Evolutionary conservation across 2,888 invertebrate genomes (phyloP).

Genomic region (Phymatocera aterrima): DNA sequence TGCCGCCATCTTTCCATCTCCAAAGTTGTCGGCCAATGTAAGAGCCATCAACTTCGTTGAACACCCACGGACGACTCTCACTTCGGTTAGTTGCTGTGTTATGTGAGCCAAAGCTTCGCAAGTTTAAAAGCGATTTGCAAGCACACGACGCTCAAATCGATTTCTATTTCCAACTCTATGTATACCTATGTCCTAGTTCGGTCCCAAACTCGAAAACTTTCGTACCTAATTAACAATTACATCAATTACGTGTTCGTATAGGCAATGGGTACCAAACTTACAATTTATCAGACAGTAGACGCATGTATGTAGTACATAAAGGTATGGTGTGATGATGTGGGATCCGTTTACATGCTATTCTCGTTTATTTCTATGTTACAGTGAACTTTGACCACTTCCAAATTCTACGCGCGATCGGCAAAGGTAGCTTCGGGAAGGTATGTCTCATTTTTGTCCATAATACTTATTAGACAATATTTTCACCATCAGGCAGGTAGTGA

Average conservation of each 20-base stretch:
- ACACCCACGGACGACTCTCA: not conserved
- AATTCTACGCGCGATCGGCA: constrained; percentile 89
- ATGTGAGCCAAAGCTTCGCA: not conserved
- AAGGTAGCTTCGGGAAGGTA: constrained; percentile 93
- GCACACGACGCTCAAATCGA: not conserved
- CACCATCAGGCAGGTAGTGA: no score
- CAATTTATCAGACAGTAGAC: not conserved
- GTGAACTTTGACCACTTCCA: constrained; percentile 92
- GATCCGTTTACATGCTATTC: not conserved
- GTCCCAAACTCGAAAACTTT: constrained; percentile 4
- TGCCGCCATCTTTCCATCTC: not conserved
- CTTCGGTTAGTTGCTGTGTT: not conserved
- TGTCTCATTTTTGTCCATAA: constrained; percentile 59
- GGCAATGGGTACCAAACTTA: not conserved
- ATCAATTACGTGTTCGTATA: not conserved
- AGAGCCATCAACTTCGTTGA: not conserved
- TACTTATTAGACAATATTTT: no score
- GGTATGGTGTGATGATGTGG: no score
- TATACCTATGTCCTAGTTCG: not conserved
- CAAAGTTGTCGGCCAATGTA: not conserved
- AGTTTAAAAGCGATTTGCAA: not conserved
- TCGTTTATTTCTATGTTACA: constrained; percentile 74
- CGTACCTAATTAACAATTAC: not conserved
- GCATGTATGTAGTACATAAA: no score
- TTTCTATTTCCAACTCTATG: not conserved